phyloP scores from a whole-genome alignment of 2,888 invertebrate species.

The Amphipoea oculea region DNA sequence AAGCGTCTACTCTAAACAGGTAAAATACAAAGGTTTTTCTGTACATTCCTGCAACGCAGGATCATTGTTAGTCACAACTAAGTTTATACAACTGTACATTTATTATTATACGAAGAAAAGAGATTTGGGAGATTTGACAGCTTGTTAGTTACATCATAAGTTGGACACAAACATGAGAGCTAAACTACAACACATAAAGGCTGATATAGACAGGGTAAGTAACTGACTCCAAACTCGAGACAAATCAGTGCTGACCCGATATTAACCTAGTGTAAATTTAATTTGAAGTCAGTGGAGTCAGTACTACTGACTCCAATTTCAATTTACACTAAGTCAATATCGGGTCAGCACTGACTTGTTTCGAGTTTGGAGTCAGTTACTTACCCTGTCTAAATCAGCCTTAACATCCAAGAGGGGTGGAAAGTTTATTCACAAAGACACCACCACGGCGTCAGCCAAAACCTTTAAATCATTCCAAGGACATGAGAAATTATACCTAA shows the following conservation, averaged over 20 bases:
- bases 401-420: conserved; percentile 52
- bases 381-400: no score
- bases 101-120: conserved; percentile 43
- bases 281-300: no score
- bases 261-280: no score
- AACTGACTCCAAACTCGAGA: no score
- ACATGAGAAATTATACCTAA: conserved; percentile 83
- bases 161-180: conserved; percentile 50
- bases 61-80: conserved; percentile 66
- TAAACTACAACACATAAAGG: conserved; percentile 57
- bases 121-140: conserved; percentile 41
- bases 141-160: conserved; percentile 64
- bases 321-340: no score
- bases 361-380: no score
- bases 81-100: conserved; percentile 52
- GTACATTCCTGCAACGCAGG: conserved; percentile 43
- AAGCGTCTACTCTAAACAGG: conserved; percentile 43
- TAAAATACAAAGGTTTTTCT: conserved; percentile 33
- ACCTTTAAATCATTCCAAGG: conserved; percentile 73
- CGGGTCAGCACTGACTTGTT: no score
- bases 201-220: no score
- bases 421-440: conserved; percentile 79
- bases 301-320: no score
- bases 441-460: conserved; percentile 71
- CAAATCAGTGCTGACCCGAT: no score